Evolutionary conservation across 2,797 vertebrate species (phyloP).

Genomic region (Cetoscarus ocellatus): DNA sequence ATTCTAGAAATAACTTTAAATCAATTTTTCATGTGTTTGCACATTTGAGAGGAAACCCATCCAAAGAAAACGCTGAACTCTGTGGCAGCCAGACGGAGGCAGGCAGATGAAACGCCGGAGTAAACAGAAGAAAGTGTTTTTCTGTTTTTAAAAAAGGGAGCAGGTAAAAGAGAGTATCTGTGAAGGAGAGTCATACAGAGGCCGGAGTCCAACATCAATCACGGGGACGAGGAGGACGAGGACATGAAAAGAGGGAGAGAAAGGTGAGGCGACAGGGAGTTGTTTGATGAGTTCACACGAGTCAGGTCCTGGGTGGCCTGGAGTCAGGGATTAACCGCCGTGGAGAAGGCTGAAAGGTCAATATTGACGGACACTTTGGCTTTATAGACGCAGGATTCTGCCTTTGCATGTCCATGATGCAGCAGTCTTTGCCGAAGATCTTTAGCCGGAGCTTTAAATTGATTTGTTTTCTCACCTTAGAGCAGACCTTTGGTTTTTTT

Average conservation of each 20-base stretch:
- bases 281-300: slow-evolving; percentile 75
- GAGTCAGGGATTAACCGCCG: slow-evolving; percentile 67
- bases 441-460: slow-evolving; percentile 44
- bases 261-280: slow-evolving; percentile 50
- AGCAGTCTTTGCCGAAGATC: slow-evolving; percentile 28
- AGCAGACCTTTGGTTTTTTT: slow-evolving; percentile 5
- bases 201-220: slow-evolving; percentile 65
- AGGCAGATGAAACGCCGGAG: slow-evolving; percentile 26
- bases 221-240: slow-evolving; percentile 61
- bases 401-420: slow-evolving; percentile 51
- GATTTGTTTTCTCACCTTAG: slow-evolving; percentile 37
- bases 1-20: slow-evolving; percentile 23
- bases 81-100: slow-evolving; percentile 6
- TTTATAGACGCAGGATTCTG: slow-evolving; percentile 39
- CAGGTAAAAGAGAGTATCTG: slow-evolving; percentile 1
- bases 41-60: slow-evolving; percentile 24
- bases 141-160: slow-evolving; percentile 12
- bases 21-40: slow-evolving; percentile 33
- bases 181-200: slow-evolving; percentile 19
- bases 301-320: slow-evolving; percentile 67
- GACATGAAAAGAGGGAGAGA: slow-evolving; percentile 52
- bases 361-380: slow-evolving; percentile 67
- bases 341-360: slow-evolving; percentile 75
- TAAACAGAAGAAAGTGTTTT: slow-evolving; percentile 46
- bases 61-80: slow-evolving; percentile 35